Base-by-base conservation (phyloP, 1,140 invertebrate genomes). In the Triops longicaudatus region DNA sequence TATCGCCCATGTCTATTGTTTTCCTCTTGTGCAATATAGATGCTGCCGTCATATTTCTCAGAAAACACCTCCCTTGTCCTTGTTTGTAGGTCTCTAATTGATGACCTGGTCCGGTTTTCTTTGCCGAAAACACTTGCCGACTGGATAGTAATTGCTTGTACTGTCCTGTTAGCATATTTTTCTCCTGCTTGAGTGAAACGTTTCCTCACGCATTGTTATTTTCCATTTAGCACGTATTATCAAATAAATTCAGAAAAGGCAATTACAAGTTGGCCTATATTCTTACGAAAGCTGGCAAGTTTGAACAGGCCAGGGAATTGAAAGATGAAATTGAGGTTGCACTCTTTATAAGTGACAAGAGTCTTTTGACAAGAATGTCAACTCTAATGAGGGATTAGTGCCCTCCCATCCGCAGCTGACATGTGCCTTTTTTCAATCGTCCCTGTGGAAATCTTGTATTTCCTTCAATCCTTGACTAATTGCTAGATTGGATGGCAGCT, bases 281-380 rank as follows among this genome's bases (percentile, higher is more conserved):
- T 63, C 50, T 63, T 4, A 5, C 50, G 3, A n/a, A n/a, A 63
- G 50, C n/a, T 63, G 44, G 44, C 31, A 22, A 12, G 44, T 63
- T 63, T 63, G 7, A 22, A 63, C 44, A 63, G 14, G 50, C 50
- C 6, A 22, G 50, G 50, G 50, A 63, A 63, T 63, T 17, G 17
- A 63, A 63, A 63, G 6, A 63, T 17, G 14, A 14, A 22, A 63
- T 63, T 63, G 50, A 22, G 43, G 22, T 22, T 63, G 50, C 14
- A 22, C 22, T 63, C 50, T 63, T 63, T 63, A 63, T 63, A 63
- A 12, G 50, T 63, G 50, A 14, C 10, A 63, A 63, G 17, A 44
- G 50, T n/a, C 50, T 63, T 63, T 63, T 63, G 50, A 63, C 50
- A 63, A 63, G 50, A 63, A 63, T 63, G 50, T 63, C 50, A 63